phyloP scores from a whole-genome alignment of 2,888 invertebrate species.

The Orthosia gothica region DNA sequence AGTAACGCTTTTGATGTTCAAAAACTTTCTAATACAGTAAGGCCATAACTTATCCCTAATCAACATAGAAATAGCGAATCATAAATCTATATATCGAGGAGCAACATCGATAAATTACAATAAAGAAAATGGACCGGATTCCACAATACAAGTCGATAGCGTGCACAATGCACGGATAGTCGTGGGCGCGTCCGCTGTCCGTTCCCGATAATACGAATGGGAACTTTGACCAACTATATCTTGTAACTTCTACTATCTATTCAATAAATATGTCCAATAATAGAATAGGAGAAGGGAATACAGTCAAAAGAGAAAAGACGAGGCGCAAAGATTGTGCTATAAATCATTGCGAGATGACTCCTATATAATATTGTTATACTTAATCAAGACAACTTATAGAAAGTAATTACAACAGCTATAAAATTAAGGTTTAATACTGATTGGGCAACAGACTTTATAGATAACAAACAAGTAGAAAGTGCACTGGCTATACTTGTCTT shows the following conservation, averaged over 20 bases:
- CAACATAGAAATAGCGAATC: constrained; percentile 54
- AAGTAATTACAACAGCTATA: constrained; percentile 13
- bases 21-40: constrained; percentile 38
- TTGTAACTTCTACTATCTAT: constrained; percentile 31
- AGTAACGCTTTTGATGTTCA: constrained; percentile 25
- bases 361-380: neutral
- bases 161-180: constrained; percentile 55
- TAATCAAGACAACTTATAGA: constrained; percentile 6
- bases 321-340: constrained; percentile 1
- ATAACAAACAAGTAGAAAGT: constrained; percentile 38
- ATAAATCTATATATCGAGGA: constrained; percentile 63
- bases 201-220: constrained; percentile 68
- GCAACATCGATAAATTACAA: constrained; percentile 73
- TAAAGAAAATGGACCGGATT: constrained; percentile 67
- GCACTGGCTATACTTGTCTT: constrained; percentile 19
- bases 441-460: constrained; percentile 18
- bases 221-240: constrained; percentile 69
- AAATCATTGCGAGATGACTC: constrained; percentile 6
- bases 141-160: constrained; percentile 48
- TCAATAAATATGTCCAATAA: constrained; percentile 29
- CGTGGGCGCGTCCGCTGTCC: constrained; percentile 63
- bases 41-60: constrained; percentile 52
- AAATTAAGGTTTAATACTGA: constrained; percentile 13
- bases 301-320: constrained; percentile 15
- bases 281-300: constrained; percentile 7